phyloP scores from a whole-genome alignment of 2,797 vertebrate genomes.

The Diplodus sargus region DNA sequence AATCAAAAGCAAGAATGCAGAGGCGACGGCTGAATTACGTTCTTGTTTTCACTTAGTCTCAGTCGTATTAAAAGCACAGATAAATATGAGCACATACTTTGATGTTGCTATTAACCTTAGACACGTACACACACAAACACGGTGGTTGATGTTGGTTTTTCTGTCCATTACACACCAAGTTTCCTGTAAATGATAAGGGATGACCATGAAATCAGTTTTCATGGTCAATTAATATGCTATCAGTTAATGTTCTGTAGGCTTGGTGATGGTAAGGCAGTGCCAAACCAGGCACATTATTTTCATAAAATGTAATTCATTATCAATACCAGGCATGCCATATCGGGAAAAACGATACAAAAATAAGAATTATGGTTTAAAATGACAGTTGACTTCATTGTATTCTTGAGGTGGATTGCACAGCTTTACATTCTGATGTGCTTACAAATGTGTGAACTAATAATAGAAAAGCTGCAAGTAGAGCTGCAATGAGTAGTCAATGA shows the following conservation, averaged over 20 bases:
- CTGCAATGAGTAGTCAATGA: no score
- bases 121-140: background rate
- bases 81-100: conserved; percentile 6
- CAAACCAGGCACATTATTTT: conserved; percentile 3
- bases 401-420: background rate
- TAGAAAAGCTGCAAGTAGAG: no score
- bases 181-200: conserved; percentile 38
- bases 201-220: conserved; percentile 52
- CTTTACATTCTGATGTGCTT: no score
- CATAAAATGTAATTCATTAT: background rate
- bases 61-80: conserved; percentile 11
- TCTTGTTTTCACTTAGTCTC: conserved; percentile 22
- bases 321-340: background rate
- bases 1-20: conserved; percentile 25
- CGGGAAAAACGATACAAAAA: background rate
- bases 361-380: background rate
- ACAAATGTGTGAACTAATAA: no score
- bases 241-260: conserved; percentile 1
- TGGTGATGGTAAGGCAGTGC: background rate
- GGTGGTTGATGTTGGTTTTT: background rate
- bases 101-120: conserved; percentile 9
- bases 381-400: background rate
- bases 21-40: conserved; percentile 9
- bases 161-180: conserved; percentile 10
- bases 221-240: conserved; percentile 18